These are phyloP conservation scores for Macrostomum cliftonense DNA, from an alignment of 2,888 invertebrate genomes.

Conservation along the genomic window DNA sequence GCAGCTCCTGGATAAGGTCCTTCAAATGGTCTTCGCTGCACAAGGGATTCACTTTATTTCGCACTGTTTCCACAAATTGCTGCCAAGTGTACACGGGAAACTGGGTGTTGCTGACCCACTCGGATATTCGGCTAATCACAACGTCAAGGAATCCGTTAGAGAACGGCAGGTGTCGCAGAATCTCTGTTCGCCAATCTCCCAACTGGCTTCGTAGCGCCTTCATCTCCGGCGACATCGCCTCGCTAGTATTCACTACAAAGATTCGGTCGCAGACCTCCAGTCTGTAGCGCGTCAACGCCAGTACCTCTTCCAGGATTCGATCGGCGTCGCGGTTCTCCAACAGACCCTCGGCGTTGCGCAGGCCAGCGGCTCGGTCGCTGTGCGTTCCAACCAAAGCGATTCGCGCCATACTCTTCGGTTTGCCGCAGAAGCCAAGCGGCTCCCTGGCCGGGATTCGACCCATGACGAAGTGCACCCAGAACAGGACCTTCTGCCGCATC, in stretches of 20 bases:
- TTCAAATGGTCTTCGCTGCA: conserved; percentile 48
- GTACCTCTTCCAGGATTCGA: conserved; percentile 38
- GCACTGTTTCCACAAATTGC: conserved; percentile 44
- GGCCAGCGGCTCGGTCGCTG: conserved; percentile 37
- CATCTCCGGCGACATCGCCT: conserved; percentile 46
- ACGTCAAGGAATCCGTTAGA: conserved; percentile 47
- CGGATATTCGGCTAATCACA: conserved; percentile 41
- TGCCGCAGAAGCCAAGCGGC: conserved; percentile 38
- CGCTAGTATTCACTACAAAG: conserved; percentile 47
- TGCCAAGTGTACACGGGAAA: conserved; percentile 48
- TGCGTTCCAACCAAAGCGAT: conserved; percentile 50
- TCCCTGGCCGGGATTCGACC: conserved; percentile 42
- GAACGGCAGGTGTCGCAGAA: conserved; percentile 40
- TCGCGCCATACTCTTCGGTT: conserved; percentile 40
- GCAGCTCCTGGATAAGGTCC: conserved; percentile 47
- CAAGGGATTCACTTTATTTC: conserved; percentile 47
- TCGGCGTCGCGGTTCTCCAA: conserved; percentile 45
- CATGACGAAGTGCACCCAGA: conserved; percentile 52
- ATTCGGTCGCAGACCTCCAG: conserved; percentile 44
- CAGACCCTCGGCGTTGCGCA: conserved; percentile 38
- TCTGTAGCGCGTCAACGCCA: conserved; percentile 7
- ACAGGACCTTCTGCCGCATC: conserved; percentile 47
- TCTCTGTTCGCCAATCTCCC: conserved; percentile 40
- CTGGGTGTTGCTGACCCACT: conserved; percentile 42
- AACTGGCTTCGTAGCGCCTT: conserved; percentile 46